A percentile compares a stretch with the other conserved stretches of the same genome.
These are phyloP conservation scores for Plodia interpunctella DNA, from an alignment of 1,140 invertebrate species.

Conservation along the genomic window DNA sequence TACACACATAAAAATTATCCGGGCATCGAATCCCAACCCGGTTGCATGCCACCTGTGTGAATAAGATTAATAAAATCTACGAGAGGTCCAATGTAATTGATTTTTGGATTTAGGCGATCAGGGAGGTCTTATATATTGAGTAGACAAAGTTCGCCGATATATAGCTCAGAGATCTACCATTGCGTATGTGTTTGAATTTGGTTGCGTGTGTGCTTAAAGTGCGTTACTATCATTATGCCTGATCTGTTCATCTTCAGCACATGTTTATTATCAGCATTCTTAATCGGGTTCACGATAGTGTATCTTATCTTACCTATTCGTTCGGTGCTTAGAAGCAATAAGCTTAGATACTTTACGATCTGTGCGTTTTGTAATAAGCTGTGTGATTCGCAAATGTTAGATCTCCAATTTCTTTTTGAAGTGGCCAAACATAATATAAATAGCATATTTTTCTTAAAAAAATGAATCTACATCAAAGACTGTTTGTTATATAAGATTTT, in stretches of 20 bases:
- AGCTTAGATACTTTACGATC: too few relatives aligned
- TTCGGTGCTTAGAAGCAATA: too few relatives aligned
- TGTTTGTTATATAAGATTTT: too few relatives aligned
- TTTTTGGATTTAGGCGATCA: neutral
- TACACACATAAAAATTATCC: neutral
- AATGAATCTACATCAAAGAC: too few relatives aligned
- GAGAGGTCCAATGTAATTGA: neutral
- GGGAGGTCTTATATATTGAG: neutral
- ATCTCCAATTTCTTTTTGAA: too few relatives aligned
- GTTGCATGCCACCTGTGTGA: slow-evolving; percentile 1
- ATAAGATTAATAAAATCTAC: neutral
- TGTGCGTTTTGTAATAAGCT: too few relatives aligned
- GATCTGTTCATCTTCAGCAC: neutral
- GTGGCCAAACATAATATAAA: too few relatives aligned
- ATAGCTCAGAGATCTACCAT: neutral
- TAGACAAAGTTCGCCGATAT: neutral
- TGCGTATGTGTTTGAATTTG: neutral
- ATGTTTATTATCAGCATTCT: too few relatives aligned
- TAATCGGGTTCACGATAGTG: too few relatives aligned
- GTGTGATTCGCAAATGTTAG: too few relatives aligned
- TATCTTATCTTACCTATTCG: too few relatives aligned
- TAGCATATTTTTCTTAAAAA: too few relatives aligned
- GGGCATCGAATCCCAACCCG: neutral
- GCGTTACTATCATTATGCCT: neutral
- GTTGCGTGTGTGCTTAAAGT: neutral